Evolutionary conservation across 2,797 vertebrate genomes (phyloP), one percentile per base, ranked within the genome.

Genomic region (Phataginus tricuspis): DNA sequence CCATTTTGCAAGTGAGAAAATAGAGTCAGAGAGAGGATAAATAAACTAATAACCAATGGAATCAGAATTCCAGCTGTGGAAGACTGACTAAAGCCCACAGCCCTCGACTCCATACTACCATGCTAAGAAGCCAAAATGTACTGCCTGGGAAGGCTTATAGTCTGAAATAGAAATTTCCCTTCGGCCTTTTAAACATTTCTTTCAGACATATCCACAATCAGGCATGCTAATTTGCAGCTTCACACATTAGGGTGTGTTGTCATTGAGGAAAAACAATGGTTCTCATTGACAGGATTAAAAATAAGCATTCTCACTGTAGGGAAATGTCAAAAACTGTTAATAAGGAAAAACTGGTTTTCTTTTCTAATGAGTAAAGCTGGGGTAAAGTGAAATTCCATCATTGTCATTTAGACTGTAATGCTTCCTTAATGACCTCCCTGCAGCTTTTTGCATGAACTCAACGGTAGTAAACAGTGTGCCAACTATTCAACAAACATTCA

Each of bases 281-380:
- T 87, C 6, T 94, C 45, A 84, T 29, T 91, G 75, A 80, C 9
- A 79, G 25, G n/a, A 66, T 89, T 88, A 88, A 86, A 77, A 91
- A 77, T 72, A 29, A 83, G 14, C n/a, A 59, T 31, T 72, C 25
- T 45, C 13, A 45, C 27, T 78, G 0, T 49, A 85, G 64, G 27
- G 19, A 96, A 95, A 88, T 95, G 72, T 88, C 66, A 92, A 37
- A 74, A 89, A 49, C 39, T 75, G 23, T 82, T 91, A 75, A 86
- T 72, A 91, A 90, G n/a, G 18, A 68, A 18, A 72, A 90, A 75
- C 49, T 45, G 51, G 42, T 91, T 96, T 95, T 95, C n/a, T 66
- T 85, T 96, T 93, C 25, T 21, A 78, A 19, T 53, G 14, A 88
- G 72, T 59, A 59, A 89, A 93, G 45, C 42, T 74, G 2, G 19